Conservation (phyloP, 2,113 vertebrate genomes). For the Myiozetetes cayanensis region DNA sequence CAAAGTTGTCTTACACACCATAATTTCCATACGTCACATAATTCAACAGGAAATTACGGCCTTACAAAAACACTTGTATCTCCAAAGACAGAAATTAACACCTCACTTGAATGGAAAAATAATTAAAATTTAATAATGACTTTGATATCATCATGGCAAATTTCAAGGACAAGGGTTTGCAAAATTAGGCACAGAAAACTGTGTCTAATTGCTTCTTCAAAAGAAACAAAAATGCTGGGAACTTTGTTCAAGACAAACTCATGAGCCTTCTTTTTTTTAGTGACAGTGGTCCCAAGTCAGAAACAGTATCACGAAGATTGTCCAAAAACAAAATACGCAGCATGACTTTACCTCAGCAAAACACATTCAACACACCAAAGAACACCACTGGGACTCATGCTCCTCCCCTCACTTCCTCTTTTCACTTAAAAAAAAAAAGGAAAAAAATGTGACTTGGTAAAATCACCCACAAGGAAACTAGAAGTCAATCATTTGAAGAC, state of each 20-base stretch:
- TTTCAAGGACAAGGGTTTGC: background rate
- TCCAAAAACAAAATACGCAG: background rate
- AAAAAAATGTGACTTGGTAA: background rate
- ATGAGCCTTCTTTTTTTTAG: background rate
- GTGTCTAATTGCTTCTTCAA: background rate
- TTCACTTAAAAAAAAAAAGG: background rate
- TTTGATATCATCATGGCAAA: background rate
- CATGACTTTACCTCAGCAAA: background rate
- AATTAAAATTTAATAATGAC: background rate
- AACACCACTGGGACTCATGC: accelerated
- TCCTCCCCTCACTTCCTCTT: background rate
- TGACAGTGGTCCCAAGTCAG: background rate
- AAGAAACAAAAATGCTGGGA: background rate
- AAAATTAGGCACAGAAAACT: background rate
- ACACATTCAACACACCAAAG: background rate
- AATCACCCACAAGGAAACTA: background rate
- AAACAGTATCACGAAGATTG: background rate
- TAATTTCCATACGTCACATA: background rate
- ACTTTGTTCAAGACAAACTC: background rate
- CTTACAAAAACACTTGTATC: background rate
- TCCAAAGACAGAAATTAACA: background rate
- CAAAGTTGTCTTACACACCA: background rate
- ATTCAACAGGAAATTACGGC: background rate
- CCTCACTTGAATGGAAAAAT: background rate
- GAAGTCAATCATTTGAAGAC: background rate